A percentile compares a stretch with the other conserved stretches of the same genome.
Evolutionary conservation across 2,113 vertebrate species (phyloP).

Genomic region (Gopherus evgoodei): DNA sequence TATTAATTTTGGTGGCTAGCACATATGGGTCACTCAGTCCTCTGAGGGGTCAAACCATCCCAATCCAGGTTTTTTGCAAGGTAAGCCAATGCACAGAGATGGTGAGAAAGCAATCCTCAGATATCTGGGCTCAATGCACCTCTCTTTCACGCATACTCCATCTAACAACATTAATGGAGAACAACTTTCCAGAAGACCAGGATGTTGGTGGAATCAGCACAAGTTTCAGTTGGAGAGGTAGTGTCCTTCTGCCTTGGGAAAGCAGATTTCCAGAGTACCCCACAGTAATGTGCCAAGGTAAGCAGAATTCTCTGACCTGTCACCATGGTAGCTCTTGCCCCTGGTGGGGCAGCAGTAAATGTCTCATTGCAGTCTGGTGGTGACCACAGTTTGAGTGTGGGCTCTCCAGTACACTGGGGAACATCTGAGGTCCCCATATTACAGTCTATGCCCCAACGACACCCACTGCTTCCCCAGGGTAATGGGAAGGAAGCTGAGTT

Average conservation of each 20-base stretch:
- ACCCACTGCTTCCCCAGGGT: background rate
- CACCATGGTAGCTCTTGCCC: background rate
- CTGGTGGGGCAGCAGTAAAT: background rate
- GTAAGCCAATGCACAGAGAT: background rate
- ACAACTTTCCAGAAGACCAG: rapidly evolving
- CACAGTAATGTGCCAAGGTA: background rate
- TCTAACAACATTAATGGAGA: background rate
- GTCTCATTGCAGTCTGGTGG: background rate
- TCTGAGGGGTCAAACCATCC: background rate
- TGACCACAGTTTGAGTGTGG: background rate
- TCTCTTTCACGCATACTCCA: background rate
- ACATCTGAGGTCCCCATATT: rapidly evolving
- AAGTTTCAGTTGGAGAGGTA: background rate
- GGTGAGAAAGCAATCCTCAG: background rate
- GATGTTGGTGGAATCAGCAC: background rate
- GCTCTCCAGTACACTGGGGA: background rate
- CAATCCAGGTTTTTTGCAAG: background rate
- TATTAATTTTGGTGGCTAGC: background rate
- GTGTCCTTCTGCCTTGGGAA: background rate
- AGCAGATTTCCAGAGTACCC: background rate
- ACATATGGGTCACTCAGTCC: rapidly evolving
- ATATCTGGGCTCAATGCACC: rapidly evolving
- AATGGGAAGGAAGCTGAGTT: background rate
- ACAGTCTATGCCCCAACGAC: background rate
- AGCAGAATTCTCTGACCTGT: background rate